Base-by-base conservation (phyloP, 2,888 invertebrate genomes). In the Sinhomidia bicolor region DNA sequence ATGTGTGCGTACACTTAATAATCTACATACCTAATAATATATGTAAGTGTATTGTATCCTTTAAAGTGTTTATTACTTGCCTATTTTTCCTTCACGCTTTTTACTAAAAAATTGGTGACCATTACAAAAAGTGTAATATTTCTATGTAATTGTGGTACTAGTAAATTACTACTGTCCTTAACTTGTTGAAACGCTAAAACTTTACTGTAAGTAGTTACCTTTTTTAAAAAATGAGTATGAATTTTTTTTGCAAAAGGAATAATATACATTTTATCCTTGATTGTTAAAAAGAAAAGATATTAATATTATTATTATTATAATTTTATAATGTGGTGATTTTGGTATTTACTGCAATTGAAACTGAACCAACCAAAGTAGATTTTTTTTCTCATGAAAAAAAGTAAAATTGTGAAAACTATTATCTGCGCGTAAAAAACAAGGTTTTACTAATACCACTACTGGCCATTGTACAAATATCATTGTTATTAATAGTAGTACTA, bases 381-480 rank as follows among this genome's bases (percentile, higher is more conserved):
- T 29, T n/a, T 47, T 78, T 71, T 71, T 71, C 78, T 57, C 57
- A 57, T 57, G 78, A 78, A 47, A 26, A 47, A 60, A 80, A 62
- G 60, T 20, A 81, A 81, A 65, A 65, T 65, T 81, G 81, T 81
- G 81, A 81, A 81, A 81, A 81, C 65, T 47, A 81, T 81, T 79
- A 60, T 32, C 51, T 78, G 57, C 78, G 20, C 29, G 17, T 57
- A 32, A 51, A 54, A 76, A n/a, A n/a, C 78, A 57, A 78, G 57
- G 57, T 23, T 78, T 78, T 32, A 20, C 17, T 32, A 36, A 4
- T 9, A 36, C 12, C 29, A 62, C 29, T 12, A 26, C 12, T 32
- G 57, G 57, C 32, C 29, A 29, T 78, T 57, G 47, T 74, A 74
- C 29, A 36, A 54, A 57, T 9, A 76, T 4, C 6, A 17, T 17